Base-by-base conservation (phyloP, 2,797 vertebrate species). In the Babyrousa celebensis region DNA sequence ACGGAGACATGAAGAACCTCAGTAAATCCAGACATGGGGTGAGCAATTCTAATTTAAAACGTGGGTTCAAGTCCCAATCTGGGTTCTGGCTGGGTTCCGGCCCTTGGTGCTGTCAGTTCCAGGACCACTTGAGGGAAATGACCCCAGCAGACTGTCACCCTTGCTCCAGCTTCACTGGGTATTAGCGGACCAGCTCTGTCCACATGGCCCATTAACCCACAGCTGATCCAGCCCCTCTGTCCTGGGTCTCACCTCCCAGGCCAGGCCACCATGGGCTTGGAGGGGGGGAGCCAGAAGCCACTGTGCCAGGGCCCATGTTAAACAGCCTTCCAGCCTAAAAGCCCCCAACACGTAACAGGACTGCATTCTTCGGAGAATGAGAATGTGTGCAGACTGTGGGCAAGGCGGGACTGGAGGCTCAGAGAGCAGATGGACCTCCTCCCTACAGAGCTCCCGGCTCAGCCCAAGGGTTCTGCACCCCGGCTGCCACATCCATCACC, bases 361-460 rank as follows among this genome's bases (percentile, higher is more conserved):
- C n/a, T 56, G 56, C 43, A 75, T 87, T 93, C 79, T 94, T 71
- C 27, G 91, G 74, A 95, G 32, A n/a, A 92, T 72, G 91, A 90
- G 87, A 79, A 84, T 14, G 3, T 32, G 16, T 12, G 36, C 68
- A 87, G 71, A 32, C 62, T 56, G 40, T 52, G 52, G 29, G 85
- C 58, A 71, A 91, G 52, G 56, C 21, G 18, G 0, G 58, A 40
- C 40, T 43, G 6, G 52, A 80, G 74, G 48, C 21, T 91, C 32
- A 23, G 16, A 68, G 91, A 89, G 62, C 0, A 68, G 79, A 85
- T 32, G 18, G 84, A 70, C 10, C 18, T 63, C 62, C 48, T 48
- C 17, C 48, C 25, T 2, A 23, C 17, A 58, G 25, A 95, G 56
- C 21, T 52, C 75, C 62, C 60, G 78, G 25, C 60, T 91, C 52